Evolutionary conservation across 2,888 invertebrate species (phyloP), one percentile per base, ranked within the genome.

Genomic region (Acanthacorydalis orientalis): DNA sequence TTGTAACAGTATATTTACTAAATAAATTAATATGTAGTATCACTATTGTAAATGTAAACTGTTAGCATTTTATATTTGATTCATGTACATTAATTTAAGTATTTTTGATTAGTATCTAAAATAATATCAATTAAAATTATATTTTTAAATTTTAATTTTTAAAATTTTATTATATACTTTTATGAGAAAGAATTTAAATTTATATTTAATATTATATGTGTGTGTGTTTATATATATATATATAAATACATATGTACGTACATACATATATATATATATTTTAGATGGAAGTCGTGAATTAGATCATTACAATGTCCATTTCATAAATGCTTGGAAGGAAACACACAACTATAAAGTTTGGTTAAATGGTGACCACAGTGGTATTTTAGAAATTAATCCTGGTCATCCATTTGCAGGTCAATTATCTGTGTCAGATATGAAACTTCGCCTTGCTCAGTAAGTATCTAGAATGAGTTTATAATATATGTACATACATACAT

Each of bases 391-490:
- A 54, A 69, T 82, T n/a, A 73, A 75, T 49, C 78, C 86, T 4
- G 84, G 89, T 11, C 97, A 97, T 70, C 92, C 95, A 1, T 95
- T 89, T 68, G 85, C 91, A 45, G 96, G 97, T 1, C 91, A 95
- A 56, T 68, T 96, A 10, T 92, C 90, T 12, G 88, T 96, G 15
- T 80, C 88, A 45, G 97, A 97, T 65, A 90, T 97, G 83, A 91
- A 89, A 63, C 68, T 91, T 4, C 77, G 87, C 59, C 72, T 91
- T 52, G 78, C 90, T n/a, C 90, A 91, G 90, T 91, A 71, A 79
- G 84, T 75, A 47, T 23, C 40, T 48, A 50, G n/a, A n/a, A n/a
- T n/a, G n/a, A n/a, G n/a, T n/a, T n/a, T n/a, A n/a, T n/a, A n/a
- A n/a, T n/a, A n/a, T n/a, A n/a, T n/a, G n/a, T n/a, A n/a, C n/a